Base-by-base conservation (phyloP, 2,888 invertebrate genomes). In the Lycocerus yunnanus region DNA sequence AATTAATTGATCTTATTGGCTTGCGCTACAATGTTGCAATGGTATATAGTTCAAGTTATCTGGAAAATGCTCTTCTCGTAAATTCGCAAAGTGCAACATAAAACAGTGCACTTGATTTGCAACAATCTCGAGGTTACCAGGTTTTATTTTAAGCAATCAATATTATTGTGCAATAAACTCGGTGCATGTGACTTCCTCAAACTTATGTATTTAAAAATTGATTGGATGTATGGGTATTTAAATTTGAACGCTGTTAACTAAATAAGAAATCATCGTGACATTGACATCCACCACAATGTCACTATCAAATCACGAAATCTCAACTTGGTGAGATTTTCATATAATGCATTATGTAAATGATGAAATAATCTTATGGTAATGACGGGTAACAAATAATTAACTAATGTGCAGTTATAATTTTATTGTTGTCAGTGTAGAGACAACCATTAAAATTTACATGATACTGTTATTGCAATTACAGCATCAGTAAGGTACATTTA, bases 251-350 rank as follows among this genome's bases (percentile, higher is more conserved):
- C 43, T 43, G n/a, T 43, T 43, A 43, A n/a, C 43, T 43, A n/a
- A 43, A 43, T 43, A 43, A 43, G 43, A 43, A 43, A 43, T 43
- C 66, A 71, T 66, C 71, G 18, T 71, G 71, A 66, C 66, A 71
- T 58, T 71, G 71, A 71, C 71, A 71, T 71, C 58, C 59, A 71
- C 66, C 58, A 58, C 66, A n/a, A 58, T 69, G 58, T 66, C 43
- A 58, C 58, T 20, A 66, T 71, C 71, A n/a, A 13, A 43, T 27
- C 43, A 59, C 24, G 59, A 66, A 66, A 71, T 71, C 71, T 71
- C 8, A 24, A 65, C 65, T 58, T 58, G 21, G 58, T 71, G 58
- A 16, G 15, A 20, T 66, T 71, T 71, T 71, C 71, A 66, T 66
- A 71, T 66, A 71, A 21, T n/a, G 20, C 43, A 43, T 43, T 43